A percentile compares a stretch with the other conserved stretches of the same genome.
Conservation (phyloP, 2,888 invertebrate species). For the Meganola albula region DNA sequence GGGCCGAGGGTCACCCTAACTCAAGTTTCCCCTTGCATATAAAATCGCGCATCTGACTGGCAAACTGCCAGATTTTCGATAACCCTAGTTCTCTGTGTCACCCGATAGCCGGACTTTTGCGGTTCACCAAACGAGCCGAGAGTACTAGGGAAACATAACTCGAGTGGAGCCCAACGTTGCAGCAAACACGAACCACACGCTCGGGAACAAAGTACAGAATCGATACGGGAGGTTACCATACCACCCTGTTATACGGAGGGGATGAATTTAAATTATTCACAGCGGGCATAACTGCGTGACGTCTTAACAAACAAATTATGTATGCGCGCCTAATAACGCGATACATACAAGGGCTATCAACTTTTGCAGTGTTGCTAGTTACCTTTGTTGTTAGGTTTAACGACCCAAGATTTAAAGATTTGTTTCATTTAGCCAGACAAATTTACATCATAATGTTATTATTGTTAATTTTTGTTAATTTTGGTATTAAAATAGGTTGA, state of each 20-base stretch:
- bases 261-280: conserved; percentile 78
- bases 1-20: conserved; percentile 17
- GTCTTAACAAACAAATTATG: conserved; percentile 77
- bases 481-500: too few relatives aligned
- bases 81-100: conserved; percentile 48
- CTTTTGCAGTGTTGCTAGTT: too few relatives aligned
- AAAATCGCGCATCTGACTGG: conserved; percentile 20
- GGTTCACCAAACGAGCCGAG: conserved; percentile 60
- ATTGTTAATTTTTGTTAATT: too few relatives aligned
- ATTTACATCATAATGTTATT: too few relatives aligned
- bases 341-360: conserved; percentile 61
- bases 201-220: conserved; percentile 46
- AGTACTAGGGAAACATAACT: conserved; percentile 60
- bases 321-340: conserved; percentile 74
- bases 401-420: too few relatives aligned
- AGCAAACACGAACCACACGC: conserved; percentile 31
- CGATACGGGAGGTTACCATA: conserved; percentile 57
- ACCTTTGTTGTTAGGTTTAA: too few relatives aligned
- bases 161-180: conserved; percentile 48
- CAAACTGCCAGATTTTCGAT: conserved; percentile 24
- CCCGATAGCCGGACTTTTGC: conserved; percentile 59
- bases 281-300: conserved; percentile 73
- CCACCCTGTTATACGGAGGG: conserved; percentile 55
- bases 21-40: conserved; percentile 18
- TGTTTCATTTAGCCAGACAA: too few relatives aligned